These are phyloP conservation scores for Cloeon dipterum DNA, from an alignment of 2,888 invertebrate species.

Conservation along the genomic window DNA sequence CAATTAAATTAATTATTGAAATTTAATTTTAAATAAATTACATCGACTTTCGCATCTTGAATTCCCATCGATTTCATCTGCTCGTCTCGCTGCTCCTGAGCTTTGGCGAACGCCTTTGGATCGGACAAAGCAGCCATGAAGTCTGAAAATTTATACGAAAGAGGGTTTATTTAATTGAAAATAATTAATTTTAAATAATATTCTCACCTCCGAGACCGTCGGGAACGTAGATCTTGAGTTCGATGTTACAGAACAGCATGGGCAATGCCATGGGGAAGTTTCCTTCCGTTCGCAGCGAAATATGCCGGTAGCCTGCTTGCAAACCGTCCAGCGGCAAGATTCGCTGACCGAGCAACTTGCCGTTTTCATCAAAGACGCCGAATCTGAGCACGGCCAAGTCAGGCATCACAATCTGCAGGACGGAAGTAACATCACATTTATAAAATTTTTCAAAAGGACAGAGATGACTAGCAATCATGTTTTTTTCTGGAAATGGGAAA, in stretches of 20 bases:
- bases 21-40: not conserved
- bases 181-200: not conserved
- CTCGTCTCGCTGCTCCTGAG: slow-evolving; percentile 64
- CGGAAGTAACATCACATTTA: not conserved
- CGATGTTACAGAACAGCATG: slow-evolving; percentile 42
- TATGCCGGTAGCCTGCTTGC: slow-evolving; percentile 43
- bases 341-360: slow-evolving; percentile 41
- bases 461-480: too few species aligned
- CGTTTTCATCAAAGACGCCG: slow-evolving; percentile 46
- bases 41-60: slow-evolving; percentile 32
- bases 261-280: slow-evolving; percentile 44
- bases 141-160: slow-evolving; percentile 27
- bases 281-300: slow-evolving; percentile 41
- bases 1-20: not conserved
- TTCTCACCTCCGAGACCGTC: slow-evolving; percentile 36
- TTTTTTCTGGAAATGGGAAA: too few species aligned
- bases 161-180: not conserved
- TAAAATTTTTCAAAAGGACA: too few species aligned
- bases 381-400: slow-evolving; percentile 43
- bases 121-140: slow-evolving; percentile 96
- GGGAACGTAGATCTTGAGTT: slow-evolving; percentile 48
- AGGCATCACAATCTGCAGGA: slow-evolving; percentile 33
- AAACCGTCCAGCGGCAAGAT: slow-evolving; percentile 45
- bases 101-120: slow-evolving; percentile 75
- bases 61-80: slow-evolving; percentile 94